Percentiles rank a stretch among this genome's conserved stretches.
These are phyloP conservation scores for Drosophila nigrodunni DNA, from an alignment of 1,140 invertebrate genomes.

Conservation along the genomic window DNA sequence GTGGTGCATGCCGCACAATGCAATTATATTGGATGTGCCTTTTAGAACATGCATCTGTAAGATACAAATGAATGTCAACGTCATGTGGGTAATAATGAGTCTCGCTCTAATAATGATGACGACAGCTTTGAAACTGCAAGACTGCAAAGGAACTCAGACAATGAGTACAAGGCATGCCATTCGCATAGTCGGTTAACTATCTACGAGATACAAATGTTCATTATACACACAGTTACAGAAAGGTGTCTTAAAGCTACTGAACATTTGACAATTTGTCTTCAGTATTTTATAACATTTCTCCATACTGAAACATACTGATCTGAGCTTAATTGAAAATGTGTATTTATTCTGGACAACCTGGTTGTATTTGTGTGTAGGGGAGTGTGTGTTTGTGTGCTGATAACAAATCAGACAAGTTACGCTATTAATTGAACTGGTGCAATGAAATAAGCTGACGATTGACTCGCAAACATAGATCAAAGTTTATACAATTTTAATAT, in stretches of 20 bases:
- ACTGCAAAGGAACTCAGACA: constrained; percentile 31
- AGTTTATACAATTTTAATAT: constrained; percentile 16
- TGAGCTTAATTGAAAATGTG: constrained; percentile 63
- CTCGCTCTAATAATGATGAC: constrained; percentile 38
- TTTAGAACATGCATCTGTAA: constrained; percentile 22
- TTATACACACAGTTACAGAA: not conserved
- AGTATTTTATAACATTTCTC: not conserved
- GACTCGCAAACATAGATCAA: not conserved
- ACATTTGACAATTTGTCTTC: constrained; percentile 12
- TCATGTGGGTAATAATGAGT: constrained; percentile 50
- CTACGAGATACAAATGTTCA: not conserved
- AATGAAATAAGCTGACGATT: constrained; percentile 41
- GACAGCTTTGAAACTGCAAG: too few species aligned
- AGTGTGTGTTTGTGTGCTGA: constrained; percentile 9
- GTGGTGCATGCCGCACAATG: constrained; percentile 30
- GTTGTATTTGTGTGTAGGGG: too few species aligned
- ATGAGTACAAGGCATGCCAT: constrained; percentile 15
- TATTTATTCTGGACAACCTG: constrained; percentile 43
- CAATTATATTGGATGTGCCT: constrained; percentile 50
- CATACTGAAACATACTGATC: too few species aligned
- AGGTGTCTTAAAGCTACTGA: not conserved
- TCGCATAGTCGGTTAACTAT: not conserved
- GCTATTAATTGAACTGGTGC: constrained; percentile 45
- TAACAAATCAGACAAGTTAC: constrained; percentile 32
- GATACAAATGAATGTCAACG: constrained; percentile 60